Evolutionary conservation across 2,888 invertebrate species (phyloP).

Genomic region (Petrolisthes manimaculis): DNA sequence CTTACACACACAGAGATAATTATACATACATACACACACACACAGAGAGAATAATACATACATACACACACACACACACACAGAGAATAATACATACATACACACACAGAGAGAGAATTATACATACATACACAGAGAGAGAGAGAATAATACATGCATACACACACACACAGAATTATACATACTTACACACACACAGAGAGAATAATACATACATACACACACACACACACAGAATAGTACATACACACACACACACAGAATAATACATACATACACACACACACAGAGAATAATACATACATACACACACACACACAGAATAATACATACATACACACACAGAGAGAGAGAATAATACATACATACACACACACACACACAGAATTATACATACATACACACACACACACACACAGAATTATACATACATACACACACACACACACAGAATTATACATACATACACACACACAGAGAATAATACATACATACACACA

Average conservation of each 20-base stretch:
- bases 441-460: too few relatives aligned
- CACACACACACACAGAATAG: neutral
- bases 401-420: too few relatives aligned
- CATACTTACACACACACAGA: neutral
- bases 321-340: too few relatives aligned
- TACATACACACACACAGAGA: too few relatives aligned
- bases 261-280: neutral
- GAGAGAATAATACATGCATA: neutral
- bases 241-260: neutral
- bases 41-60: neutral
- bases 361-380: too few relatives aligned
- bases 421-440: too few relatives aligned
- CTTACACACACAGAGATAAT: neutral
- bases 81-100: neutral
- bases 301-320: too few relatives aligned
- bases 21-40: neutral
- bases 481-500: too few relatives aligned
- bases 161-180: neutral
- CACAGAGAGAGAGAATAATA: neutral
- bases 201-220: slow-evolving; percentile 21
- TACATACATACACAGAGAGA: neutral
- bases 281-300: neutral
- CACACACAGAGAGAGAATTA: neutral
- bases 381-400: too few relatives aligned
- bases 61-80: neutral